A percentile compares a stretch with the other conserved stretches of the same genome.
Evolutionary conservation across 2,888 invertebrate species (phyloP).

Genomic region (Lithophane socia): DNA sequence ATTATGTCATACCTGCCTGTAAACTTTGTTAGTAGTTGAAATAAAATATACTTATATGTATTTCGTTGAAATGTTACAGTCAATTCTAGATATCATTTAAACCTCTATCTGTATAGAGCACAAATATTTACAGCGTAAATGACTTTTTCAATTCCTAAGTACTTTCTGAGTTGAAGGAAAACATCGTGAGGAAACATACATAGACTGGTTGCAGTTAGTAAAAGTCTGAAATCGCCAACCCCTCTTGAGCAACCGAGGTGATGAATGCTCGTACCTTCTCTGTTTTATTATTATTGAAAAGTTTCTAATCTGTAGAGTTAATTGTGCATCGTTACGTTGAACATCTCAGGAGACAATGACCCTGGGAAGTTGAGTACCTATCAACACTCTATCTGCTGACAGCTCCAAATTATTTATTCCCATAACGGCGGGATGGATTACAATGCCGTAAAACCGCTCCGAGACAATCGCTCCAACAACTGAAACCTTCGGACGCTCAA

Average conservation of each 20-base stretch:
- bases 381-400: slow-evolving; percentile 55
- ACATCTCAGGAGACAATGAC: slow-evolving; percentile 15
- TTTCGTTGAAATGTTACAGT: neutral
- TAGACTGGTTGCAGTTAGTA: too few relatives aligned
- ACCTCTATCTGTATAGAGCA: too few relatives aligned
- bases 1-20: slow-evolving; percentile 26
- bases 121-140: too few relatives aligned
- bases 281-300: neutral
- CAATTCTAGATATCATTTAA: neutral
- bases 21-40: slow-evolving; percentile 17
- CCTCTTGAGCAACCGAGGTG: too few relatives aligned
- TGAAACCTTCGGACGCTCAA: slow-evolving; percentile 71
- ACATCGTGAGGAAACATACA: too few relatives aligned
- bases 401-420: slow-evolving; percentile 58
- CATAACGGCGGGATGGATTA: slow-evolving; percentile 57
- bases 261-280: too few relatives aligned
- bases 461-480: slow-evolving; percentile 65
- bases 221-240: too few relatives aligned
- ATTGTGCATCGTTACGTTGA: neutral
- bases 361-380: slow-evolving; percentile 12
- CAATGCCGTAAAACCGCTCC: slow-evolving; percentile 65
- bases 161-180: too few relatives aligned
- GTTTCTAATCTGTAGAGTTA: neutral
- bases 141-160: too few relatives aligned
- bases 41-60: neutral